Percentiles rank a stretch among this genome's conserved stretches.
phyloP scores from a whole-genome alignment of 1,140 invertebrate species.

The Anoplolepis gracilipes region DNA sequence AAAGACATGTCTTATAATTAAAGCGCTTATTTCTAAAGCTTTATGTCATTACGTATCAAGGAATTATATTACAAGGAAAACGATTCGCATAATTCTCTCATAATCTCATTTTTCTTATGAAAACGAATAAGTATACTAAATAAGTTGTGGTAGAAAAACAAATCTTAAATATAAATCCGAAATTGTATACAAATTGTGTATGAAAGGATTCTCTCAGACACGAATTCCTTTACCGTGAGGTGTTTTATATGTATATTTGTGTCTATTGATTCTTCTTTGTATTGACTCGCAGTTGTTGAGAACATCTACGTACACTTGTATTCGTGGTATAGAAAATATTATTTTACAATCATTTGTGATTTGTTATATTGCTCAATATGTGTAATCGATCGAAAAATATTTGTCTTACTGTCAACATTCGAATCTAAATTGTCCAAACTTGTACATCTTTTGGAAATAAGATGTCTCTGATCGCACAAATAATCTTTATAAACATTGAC shows the following conservation, averaged over 20 bases:
- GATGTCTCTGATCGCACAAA: not conserved
- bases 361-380: not conserved
- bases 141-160: not conserved
- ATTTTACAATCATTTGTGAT: not conserved
- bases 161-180: not conserved
- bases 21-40: not conserved
- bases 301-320: not conserved
- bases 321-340: not conserved
- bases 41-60: not conserved
- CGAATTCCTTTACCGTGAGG: not conserved
- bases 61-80: not conserved
- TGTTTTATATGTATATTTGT: slow-evolving; percentile 21
- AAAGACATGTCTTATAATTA: not conserved
- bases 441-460: not conserved
- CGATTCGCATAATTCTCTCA: not conserved
- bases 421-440: not conserved
- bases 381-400: not conserved
- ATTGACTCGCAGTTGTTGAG: slow-evolving; percentile 18
- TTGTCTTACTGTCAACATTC: not conserved
- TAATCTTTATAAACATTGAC: not conserved
- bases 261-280: slow-evolving; percentile 39
- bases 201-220: not conserved
- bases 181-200: not conserved
- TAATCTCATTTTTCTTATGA: not conserved
- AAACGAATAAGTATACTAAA: not conserved